Base-by-base conservation (phyloP, 2,797 vertebrate species). In the Hippoglossus hippoglossus region DNA sequence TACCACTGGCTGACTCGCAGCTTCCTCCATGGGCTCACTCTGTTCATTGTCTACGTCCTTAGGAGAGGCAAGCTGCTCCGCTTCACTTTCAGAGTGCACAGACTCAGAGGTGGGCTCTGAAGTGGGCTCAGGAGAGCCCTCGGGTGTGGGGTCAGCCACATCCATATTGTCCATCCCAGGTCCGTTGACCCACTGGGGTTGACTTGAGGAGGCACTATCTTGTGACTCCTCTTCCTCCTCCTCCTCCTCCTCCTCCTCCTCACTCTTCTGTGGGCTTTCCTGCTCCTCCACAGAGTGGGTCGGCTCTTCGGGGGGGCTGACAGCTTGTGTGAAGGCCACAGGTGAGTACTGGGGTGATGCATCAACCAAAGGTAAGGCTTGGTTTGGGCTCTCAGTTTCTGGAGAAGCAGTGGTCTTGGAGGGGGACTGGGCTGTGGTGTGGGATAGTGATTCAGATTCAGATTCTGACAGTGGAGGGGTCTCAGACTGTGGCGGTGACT, bases 1-100 rank as follows among this genome's bases (percentile, higher is more conserved):
- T 96, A 99, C 95, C 96, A 98, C 96, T 97, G 97, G 96, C 96
- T 97, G 96, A 97, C 94, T 97, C 92, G 96, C 95, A 96, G 97
- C 94, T 93, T 96, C 97, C 95, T 96, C 96, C 95, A 94, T 92
- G 94, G 96, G 95, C 94, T 96, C 96, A 95, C 91, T 96, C 95
- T 97, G 96, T 95, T 96, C 96, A 96, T 94, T 96, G 94, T 92
- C 95, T 94, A 94, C 89, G 87, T 97, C 96, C 94, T 92, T 79
- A 83, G 96, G 92, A 89, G 97, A 93, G 80, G 92, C 78, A 83
- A 94, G 84, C 71, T 80, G 84, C 89, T 90, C 79, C 80, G 59
- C 68, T 67, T 90, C 81, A 54, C 85, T 89, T 50, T 87, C 80
- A 26, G 77, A 77, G 58, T 72, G 77, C 70, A 54, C 36, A 50